phyloP scores from a whole-genome alignment of 2,888 invertebrate species.

The Calliscelio sp. region DNA sequence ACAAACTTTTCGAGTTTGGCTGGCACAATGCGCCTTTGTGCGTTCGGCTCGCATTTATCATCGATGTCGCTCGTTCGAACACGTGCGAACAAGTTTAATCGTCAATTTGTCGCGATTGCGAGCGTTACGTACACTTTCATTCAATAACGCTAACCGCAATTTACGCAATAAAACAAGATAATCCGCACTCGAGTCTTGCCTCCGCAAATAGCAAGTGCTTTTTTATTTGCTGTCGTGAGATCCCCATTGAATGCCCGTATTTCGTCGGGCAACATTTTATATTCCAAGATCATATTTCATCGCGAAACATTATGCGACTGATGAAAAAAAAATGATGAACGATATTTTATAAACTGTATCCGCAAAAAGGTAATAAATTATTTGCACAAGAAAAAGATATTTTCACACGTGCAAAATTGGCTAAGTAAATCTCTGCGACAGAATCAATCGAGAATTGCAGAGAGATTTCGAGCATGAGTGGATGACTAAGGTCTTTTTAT shows the following conservation, averaged over 20 bases:
- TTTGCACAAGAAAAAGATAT: constrained; percentile 16
- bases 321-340: constrained; percentile 29
- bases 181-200: background rate
- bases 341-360: constrained; percentile 40
- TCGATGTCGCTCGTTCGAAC: constrained; percentile 21
- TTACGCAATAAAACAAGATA: constrained; percentile 18
- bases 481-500: background rate
- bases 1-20: background rate
- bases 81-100: constrained; percentile 38
- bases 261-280: background rate
- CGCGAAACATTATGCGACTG: constrained; percentile 19
- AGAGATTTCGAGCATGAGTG: constrained; percentile 1
- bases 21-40: constrained; percentile 15
- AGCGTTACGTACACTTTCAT: constrained; percentile 8
- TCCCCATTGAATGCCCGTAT: background rate
- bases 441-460: background rate
- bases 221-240: background rate
- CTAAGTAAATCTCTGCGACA: constrained; percentile 29
- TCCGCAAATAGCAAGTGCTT: background rate
- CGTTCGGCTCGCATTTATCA: constrained; percentile 23
- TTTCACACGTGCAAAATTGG: constrained; percentile 32
- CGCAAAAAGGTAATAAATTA: constrained; percentile 38
- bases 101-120: constrained; percentile 35
- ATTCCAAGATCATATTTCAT: constrained; percentile 15
- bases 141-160: constrained; percentile 16